Percentiles rank a stretch among this genome's conserved stretches.
Conservation (phyloP, 2,797 vertebrate genomes). For the Harpagifer antarcticus region DNA sequence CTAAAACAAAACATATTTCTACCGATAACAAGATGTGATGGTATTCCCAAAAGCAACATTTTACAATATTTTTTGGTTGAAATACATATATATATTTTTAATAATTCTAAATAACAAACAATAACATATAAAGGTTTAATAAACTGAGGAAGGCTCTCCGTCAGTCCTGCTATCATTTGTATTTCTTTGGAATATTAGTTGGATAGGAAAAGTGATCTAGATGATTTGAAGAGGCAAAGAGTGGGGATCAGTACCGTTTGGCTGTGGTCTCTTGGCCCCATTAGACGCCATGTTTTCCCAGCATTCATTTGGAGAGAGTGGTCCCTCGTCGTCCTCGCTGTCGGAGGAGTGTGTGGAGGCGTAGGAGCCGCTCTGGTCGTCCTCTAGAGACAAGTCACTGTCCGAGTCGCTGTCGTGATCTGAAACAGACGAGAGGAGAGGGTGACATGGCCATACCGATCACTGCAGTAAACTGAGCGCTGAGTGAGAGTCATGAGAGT, state of each 20-base stretch:
- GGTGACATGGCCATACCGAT: not conserved
- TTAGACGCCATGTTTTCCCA: conserved; percentile 91
- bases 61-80: too few relatives aligned
- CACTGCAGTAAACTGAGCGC: not conserved
- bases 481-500: not conserved
- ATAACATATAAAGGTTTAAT: too few relatives aligned
- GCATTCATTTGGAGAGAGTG: conserved; percentile 85
- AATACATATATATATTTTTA: too few relatives aligned
- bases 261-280: conserved; percentile 79
- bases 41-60: not conserved
- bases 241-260: conserved; percentile 78
- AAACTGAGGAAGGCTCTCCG: too few relatives aligned
- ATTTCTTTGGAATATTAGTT: too few relatives aligned
- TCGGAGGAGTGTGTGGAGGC: conserved; percentile 95
- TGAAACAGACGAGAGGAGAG: conserved; percentile 55
- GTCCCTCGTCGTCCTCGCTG: conserved; percentile 91
- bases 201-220: not conserved
- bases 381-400: conserved; percentile 94
- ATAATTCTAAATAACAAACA: too few relatives aligned
- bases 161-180: too few relatives aligned
- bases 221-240: not conserved
- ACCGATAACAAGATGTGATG: not conserved
- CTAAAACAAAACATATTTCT: not conserved
- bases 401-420: conserved; percentile 93
- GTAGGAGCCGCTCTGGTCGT: conserved; percentile 93